A percentile compares a stretch with the other conserved stretches of the same genome.
phyloP scores from a whole-genome alignment of 2,888 invertebrate genomes.

The Eilema sororculum region DNA sequence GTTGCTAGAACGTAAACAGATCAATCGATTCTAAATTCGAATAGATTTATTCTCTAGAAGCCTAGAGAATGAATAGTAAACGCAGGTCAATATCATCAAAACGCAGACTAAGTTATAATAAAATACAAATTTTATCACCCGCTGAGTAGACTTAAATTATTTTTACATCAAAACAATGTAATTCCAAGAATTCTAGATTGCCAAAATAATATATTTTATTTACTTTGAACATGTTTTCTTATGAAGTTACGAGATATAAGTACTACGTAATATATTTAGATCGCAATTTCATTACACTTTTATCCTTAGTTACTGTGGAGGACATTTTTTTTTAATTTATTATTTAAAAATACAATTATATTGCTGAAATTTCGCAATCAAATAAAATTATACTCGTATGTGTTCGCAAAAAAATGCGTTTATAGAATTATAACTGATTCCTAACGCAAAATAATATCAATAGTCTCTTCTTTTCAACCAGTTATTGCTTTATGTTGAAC shows the following conservation, averaged over 20 bases:
- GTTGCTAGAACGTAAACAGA: too few relatives aligned
- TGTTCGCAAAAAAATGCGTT: not conserved
- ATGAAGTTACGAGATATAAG: not conserved
- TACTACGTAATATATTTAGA: not conserved
- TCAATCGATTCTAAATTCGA: not conserved
- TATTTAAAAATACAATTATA: not conserved
- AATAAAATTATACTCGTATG: too few relatives aligned
- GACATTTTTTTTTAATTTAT: not conserved
- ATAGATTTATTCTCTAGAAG: not conserved
- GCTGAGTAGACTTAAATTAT: conserved; percentile 34
- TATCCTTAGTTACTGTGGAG: not conserved
- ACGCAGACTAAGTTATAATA: conserved; percentile 3
- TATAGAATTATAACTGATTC: not conserved
- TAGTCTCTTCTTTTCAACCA: too few relatives aligned
- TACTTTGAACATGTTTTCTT: conserved; percentile 11
- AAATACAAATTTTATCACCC: conserved; percentile 39
- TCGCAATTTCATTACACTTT: not conserved
- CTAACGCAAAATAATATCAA: not conserved
- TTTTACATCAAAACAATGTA: conserved; percentile 36
- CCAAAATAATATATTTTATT: conserved; percentile 5
- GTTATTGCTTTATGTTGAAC: not conserved
- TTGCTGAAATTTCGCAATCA: not conserved
- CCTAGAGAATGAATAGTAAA: not conserved
- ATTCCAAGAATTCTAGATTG: conserved; percentile 22
- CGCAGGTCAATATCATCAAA: not conserved